phyloP scores from a whole-genome alignment of 2,113 vertebrate species.

The Ciconia stormi region DNA sequence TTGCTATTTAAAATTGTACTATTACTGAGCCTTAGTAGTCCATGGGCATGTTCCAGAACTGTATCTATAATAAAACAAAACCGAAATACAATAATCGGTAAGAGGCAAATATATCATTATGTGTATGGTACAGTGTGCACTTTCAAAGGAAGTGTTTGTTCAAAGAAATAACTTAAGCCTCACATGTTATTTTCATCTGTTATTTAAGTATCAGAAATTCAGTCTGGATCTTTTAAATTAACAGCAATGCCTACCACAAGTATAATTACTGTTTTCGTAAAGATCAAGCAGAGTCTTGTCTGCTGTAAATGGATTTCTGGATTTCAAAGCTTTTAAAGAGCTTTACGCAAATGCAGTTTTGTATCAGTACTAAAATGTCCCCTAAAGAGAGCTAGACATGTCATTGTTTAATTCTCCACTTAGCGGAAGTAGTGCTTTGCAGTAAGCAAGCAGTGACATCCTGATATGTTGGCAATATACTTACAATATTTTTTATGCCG shows the following conservation, averaged over 20 bases:
- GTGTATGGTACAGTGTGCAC: background rate
- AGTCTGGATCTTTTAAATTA: constrained; percentile 37
- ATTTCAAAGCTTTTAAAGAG: constrained; percentile 20
- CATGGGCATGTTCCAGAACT: constrained; percentile 19
- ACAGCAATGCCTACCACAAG: background rate
- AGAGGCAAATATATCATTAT: background rate
- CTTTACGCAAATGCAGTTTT: background rate
- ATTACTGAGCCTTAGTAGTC: background rate
- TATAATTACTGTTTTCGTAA: background rate
- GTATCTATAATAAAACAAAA: background rate
- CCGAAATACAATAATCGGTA: background rate
- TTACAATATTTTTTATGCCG: background rate
- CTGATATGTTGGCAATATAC: constrained; percentile 31
- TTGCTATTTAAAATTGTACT: background rate
- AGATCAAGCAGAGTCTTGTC: constrained; percentile 22
- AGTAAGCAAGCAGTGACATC: constrained; percentile 41
- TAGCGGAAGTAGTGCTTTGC: constrained; percentile 41
- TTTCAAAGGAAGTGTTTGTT: constrained; percentile 26
- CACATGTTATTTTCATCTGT: background rate
- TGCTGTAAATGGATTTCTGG: constrained; percentile 23
- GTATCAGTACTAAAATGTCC: background rate
- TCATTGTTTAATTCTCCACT: constrained; percentile 37
- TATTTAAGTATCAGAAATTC: constrained; percentile 1
- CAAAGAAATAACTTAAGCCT: background rate
- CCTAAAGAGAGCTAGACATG: background rate